A percentile compares a stretch with the other conserved stretches of the same genome.
These are phyloP conservation scores for Triops cancriformis DNA, from an alignment of 1,140 invertebrate species.

Conservation along the genomic window DNA sequence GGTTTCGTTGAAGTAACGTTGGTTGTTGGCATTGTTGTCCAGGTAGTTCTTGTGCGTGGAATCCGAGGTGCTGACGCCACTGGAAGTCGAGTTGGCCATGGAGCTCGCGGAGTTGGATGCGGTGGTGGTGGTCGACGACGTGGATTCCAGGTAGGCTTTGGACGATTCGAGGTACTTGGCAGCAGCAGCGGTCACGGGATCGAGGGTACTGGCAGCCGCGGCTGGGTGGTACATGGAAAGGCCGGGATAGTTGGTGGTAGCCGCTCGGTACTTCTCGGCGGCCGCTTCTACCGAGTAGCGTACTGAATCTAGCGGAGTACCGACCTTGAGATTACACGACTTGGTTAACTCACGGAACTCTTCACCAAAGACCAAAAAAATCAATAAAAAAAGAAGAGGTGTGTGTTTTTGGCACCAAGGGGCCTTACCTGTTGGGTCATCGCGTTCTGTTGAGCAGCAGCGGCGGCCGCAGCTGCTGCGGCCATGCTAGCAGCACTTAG, in stretches of 20 bases:
- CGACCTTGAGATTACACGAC: constrained; percentile 45
- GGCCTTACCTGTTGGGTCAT: constrained; percentile 41
- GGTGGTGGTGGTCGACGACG: not conserved
- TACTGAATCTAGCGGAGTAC: constrained; percentile 65
- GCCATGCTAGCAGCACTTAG: constrained; percentile 54
- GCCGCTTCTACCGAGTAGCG: constrained; percentile 43
- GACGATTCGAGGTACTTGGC: constrained; percentile 49
- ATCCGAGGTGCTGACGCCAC: constrained; percentile 14
- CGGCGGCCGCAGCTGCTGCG: constrained; percentile 50
- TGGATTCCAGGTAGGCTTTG: constrained; percentile 6
- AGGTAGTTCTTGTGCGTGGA: constrained; percentile 52
- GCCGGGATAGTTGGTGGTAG: constrained; percentile 46
- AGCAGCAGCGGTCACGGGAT: constrained; percentile 37
- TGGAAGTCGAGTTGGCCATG: not conserved
- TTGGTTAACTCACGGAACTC: not conserved
- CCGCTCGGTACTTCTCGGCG: constrained; percentile 57
- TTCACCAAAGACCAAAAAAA: not conserved
- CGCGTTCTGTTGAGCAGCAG: constrained; percentile 50
- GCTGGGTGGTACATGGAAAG: constrained; percentile 47
- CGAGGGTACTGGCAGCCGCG: constrained; percentile 46
- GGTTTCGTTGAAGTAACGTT: constrained; percentile 39
- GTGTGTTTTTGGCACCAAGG: not conserved
- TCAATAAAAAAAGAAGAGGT: too few species aligned
- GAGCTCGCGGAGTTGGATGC: constrained; percentile 2
- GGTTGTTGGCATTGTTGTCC: constrained; percentile 39